phyloP scores from a whole-genome alignment of 2,113 vertebrate species.

The Neotragus pygmaeus region DNA sequence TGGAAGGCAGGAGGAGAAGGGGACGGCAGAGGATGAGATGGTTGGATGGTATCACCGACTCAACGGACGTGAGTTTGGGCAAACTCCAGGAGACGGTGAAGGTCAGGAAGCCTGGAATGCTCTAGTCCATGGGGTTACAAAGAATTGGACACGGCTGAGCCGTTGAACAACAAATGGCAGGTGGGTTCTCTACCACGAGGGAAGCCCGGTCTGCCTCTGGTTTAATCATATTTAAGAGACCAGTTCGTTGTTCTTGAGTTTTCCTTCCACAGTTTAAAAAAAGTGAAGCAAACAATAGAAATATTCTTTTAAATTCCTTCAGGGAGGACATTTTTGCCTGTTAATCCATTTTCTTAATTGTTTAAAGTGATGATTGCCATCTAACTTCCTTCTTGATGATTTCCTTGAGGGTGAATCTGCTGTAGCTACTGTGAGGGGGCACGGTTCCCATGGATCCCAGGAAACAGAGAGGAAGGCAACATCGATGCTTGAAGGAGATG shows the following conservation, averaged over 20 bases:
- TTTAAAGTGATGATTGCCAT: not conserved
- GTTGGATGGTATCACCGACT: not conserved
- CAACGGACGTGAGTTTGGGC: not conserved
- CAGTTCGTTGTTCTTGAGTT: not conserved
- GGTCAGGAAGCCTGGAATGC: not conserved
- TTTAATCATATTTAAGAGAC: not conserved
- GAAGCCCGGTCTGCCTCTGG: rapidly evolving
- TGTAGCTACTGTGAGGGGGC: rapidly evolving
- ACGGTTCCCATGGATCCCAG: not conserved
- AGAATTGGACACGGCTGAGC: not conserved
- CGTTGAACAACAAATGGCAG: not conserved
- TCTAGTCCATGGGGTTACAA: not conserved
- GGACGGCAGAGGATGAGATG: not conserved
- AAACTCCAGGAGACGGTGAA: not conserved
- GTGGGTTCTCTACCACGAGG: not conserved
- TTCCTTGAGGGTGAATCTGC: not conserved
- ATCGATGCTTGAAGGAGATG: rapidly evolving
- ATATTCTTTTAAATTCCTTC: not conserved
- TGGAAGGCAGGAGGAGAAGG: not conserved
- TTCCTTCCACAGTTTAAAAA: not conserved
- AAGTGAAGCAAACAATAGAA: not conserved
- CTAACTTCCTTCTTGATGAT: not conserved
- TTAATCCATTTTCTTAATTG: not conserved
- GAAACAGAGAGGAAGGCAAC: not conserved
- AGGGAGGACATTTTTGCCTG: not conserved